phyloP scores from a whole-genome alignment of 2,797 vertebrate species.

The Rhabdomys pumilio region DNA sequence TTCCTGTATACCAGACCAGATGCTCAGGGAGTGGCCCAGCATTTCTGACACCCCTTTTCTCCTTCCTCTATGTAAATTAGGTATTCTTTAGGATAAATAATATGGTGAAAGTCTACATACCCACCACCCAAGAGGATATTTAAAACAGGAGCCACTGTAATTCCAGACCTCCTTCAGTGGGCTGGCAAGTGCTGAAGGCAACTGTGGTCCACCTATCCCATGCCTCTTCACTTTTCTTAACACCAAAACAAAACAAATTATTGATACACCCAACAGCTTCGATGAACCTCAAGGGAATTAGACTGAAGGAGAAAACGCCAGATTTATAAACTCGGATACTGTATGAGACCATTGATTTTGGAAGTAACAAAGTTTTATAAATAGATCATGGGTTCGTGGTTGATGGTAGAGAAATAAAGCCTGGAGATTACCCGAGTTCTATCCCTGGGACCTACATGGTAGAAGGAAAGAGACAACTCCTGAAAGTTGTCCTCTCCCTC shows the following conservation, averaged over 20 bases:
- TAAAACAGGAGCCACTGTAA: background rate
- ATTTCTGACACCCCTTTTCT: background rate
- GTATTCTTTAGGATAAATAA: background rate
- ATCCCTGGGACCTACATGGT: background rate
- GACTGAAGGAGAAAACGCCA: background rate
- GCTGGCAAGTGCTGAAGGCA: background rate
- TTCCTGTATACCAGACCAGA: background rate
- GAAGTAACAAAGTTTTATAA: constrained; percentile 5
- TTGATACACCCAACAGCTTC: background rate
- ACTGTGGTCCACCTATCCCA: background rate
- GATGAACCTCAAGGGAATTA: background rate
- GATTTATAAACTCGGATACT: background rate
- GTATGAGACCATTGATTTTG: background rate
- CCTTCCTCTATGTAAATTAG: background rate
- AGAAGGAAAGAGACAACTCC: background rate
- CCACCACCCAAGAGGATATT: background rate
- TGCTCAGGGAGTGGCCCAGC: background rate
- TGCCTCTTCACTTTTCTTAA: background rate
- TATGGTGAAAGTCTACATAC: background rate
- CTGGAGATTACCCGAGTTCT: background rate
- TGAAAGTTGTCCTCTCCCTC: background rate
- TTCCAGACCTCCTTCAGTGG: background rate
- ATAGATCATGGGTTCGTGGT: background rate
- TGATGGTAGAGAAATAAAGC: background rate
- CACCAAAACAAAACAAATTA: background rate